These are phyloP conservation scores for Siderastrea radians DNA, from an alignment of 92 coral and sea anemone species.

Conservation along the genomic window DNA sequence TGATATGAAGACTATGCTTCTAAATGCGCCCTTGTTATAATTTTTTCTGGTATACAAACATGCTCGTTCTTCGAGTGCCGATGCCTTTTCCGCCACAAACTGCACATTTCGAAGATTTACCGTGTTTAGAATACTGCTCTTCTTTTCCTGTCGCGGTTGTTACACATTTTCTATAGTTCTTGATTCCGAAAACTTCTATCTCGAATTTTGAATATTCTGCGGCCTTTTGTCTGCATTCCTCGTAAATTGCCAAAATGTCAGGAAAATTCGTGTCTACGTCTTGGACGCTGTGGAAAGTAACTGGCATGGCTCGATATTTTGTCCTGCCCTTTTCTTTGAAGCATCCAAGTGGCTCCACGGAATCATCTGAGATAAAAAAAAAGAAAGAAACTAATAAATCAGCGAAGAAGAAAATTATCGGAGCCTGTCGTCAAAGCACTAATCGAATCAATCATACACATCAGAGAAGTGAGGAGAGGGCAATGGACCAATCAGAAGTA, in stretches of 20 bases:
- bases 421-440: no score
- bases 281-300: not conserved
- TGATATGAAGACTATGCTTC: no score
- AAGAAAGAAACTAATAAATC: not conserved
- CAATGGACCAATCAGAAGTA: no score
- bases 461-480: no score
- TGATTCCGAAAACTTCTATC: conserved; percentile 4
- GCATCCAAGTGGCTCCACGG: conserved; percentile 14
- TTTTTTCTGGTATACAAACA: conserved; percentile 4
- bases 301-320: not conserved
- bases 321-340: not conserved
- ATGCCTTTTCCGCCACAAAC: conserved; percentile 9
- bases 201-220: not conserved
- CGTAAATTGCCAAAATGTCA: conserved; percentile 21
- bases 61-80: not conserved
- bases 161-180: not conserved
- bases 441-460: no score
- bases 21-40: no score
- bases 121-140: not conserved
- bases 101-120: not conserved
- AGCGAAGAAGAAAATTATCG: no score
- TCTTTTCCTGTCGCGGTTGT: conserved; percentile 11
- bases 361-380: not conserved
- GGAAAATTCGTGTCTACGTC: not conserved
- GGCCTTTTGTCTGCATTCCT: conserved; percentile 27